Evolutionary conservation across 2,113 vertebrate genomes (phyloP), one percentile per base, ranked within the genome.

Genomic region (Phocoena sinus): DNA sequence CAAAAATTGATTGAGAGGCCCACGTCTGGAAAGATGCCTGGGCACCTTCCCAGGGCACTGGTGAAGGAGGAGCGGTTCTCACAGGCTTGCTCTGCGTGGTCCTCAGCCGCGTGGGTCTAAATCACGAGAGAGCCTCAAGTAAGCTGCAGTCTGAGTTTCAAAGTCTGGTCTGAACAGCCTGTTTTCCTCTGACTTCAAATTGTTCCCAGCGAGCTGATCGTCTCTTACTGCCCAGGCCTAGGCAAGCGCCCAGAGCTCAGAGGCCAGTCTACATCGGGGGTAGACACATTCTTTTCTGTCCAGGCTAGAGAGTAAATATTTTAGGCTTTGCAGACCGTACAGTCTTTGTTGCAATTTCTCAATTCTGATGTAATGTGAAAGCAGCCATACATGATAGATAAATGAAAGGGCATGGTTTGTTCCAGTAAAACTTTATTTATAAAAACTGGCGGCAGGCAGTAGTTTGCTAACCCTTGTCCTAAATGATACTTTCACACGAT

Each of bases 21-120:
- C 17, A 5, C 38, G 3, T 14, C 28, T 31, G 31, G 53, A 21
- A 6, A 14, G 62, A 50, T 33, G 6, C 14, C 68, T 1, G 5
- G 14, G 15, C 44, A 4, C 36, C 65, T 21, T 9, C 50, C 38
- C 3, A 2, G 38, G 0, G 4, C 4, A 4, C 63, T 31, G 17
- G 14, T 5, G 18, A 26, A 0, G 2, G 3, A n/a, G 8, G 2
- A 15, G 76, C 33, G 2, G 1, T 15, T 60, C 50, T 4, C 26
- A 10, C 11, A 3, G 28, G 21, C 33, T 31, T 5, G n/a, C 28
- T 20, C 28, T 3, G n/a, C 28, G 0, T 1, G 23, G 41, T 21
- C 38, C n/a, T 28, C 58, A 3, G 83, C 58, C 58, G 3, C 14
- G 33, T 5, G 53, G 25, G 23, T 74, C 20, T 28, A 14, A 56